A percentile compares a stretch with the other conserved stretches of the same genome.
These are phyloP conservation scores for Streptopelia turtur DNA, from an alignment of 2,797 vertebrate genomes.

Conservation along the genomic window DNA sequence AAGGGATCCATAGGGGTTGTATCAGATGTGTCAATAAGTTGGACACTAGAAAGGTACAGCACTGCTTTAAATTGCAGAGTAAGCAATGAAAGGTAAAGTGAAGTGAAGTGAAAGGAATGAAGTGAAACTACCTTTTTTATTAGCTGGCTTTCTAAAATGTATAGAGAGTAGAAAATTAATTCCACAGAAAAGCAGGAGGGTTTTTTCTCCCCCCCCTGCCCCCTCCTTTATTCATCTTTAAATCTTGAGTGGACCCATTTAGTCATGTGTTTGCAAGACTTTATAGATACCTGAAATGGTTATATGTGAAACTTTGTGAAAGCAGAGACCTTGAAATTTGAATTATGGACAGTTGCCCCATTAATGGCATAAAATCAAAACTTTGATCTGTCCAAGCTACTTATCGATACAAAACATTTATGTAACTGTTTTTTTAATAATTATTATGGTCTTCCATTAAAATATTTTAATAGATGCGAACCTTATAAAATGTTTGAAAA, in stretches of 20 bases:
- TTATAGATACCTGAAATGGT: rapidly evolving
- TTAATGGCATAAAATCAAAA: neutral
- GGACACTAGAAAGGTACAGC: neutral
- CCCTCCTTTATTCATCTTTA: neutral
- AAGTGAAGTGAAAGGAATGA: neutral
- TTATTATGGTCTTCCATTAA: neutral
- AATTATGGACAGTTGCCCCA: rapidly evolving
- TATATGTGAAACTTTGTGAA: neutral
- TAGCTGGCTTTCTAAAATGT: neutral
- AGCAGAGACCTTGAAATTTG: neutral
- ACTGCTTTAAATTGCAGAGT: neutral
- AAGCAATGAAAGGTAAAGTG: neutral
- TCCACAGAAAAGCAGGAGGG: neutral
- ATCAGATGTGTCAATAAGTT: neutral
- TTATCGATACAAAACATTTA: neutral
- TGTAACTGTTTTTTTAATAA: rapidly evolving
- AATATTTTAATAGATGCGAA: neutral
- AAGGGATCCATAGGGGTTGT: rapidly evolving
- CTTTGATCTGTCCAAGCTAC: rapidly evolving
- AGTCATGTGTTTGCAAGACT: neutral
- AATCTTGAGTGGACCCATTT: neutral
- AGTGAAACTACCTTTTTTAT: neutral
- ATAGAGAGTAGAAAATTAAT: neutral
- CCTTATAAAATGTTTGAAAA: neutral
- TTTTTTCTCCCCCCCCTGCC: no score